Evolutionary conservation across 1,140 invertebrate species (phyloP).

Genomic region (Conus ventricosus): DNA sequence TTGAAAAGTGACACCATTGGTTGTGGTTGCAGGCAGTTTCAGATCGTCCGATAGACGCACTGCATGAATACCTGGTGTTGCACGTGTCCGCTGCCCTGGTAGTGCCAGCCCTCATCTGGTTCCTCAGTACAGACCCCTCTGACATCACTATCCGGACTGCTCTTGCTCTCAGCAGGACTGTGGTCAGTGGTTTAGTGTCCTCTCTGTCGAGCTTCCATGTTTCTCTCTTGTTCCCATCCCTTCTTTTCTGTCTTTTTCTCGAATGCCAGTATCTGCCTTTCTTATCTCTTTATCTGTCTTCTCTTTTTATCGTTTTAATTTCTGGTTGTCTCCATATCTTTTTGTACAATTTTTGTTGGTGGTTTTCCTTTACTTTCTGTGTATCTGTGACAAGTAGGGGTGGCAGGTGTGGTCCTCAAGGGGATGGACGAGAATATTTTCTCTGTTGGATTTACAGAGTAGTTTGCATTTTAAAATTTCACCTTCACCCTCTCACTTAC

Average conservation of each 20-base stretch:
- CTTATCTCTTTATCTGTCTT: neutral
- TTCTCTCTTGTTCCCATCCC: neutral
- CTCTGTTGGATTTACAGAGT: no score
- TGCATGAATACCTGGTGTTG: conserved; percentile 10
- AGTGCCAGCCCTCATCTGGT: neutral
- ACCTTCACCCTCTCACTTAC: no score
- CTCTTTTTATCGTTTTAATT: neutral
- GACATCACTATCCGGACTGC: conserved; percentile 13
- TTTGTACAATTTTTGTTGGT: neutral
- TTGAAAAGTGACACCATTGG: no score
- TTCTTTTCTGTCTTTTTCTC: neutral
- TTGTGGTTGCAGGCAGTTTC: neutral
- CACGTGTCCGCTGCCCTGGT: neutral
- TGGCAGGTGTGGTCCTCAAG: no score
- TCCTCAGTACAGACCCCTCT: conserved; percentile 4
- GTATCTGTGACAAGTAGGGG: no score
- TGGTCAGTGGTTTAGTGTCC: neutral
- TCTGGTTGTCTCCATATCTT: no score
- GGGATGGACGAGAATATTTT: no score
- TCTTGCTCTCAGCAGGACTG: neutral
- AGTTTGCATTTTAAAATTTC: no score
- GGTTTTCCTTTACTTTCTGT: neutral
- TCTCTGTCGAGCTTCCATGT: neutral
- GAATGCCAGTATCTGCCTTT: no score
- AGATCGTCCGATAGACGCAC: neutral